A percentile compares a stretch with the other conserved stretches of the same genome.
phyloP scores from a whole-genome alignment of 53 echinoderm and acorn worm species.

The Echinometra lucunter region DNA sequence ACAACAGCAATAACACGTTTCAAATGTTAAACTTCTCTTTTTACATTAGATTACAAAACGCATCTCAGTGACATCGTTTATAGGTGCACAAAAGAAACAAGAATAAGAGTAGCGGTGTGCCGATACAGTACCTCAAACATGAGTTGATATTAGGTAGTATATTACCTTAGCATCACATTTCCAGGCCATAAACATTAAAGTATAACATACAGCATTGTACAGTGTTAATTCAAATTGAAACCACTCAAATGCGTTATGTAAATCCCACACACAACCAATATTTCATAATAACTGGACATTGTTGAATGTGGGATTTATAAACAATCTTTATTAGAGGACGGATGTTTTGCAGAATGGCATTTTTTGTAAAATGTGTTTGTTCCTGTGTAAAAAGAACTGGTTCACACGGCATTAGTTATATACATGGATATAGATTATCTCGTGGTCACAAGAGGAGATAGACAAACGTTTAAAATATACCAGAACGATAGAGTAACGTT shows the following conservation, averaged over 20 bases:
- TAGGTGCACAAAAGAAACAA: background rate
- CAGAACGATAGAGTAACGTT: background rate
- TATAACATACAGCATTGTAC: too few relatives aligned
- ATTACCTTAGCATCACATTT: background rate
- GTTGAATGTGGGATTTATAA: background rate
- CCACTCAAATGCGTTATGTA: background rate
- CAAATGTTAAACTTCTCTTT: slow-evolving; percentile 4
- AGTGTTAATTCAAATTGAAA: background rate
- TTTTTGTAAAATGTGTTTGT: background rate
- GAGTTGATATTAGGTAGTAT: background rate
- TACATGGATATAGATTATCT: background rate
- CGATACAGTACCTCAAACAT: background rate
- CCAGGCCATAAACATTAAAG: background rate
- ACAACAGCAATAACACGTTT: slow-evolving; percentile 14
- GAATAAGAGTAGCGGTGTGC: background rate
- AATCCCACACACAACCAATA: background rate
- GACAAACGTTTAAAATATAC: background rate
- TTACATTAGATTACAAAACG: slow-evolving; percentile 18
- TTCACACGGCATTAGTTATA: background rate
- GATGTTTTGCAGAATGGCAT: background rate
- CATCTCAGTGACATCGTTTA: background rate
- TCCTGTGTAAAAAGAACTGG: background rate
- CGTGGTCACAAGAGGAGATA: background rate
- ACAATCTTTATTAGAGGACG: background rate
- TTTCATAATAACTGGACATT: slow-evolving; percentile 7